Evolutionary conservation across 2,797 vertebrate species (phyloP).

Genomic region (Lithobates pipiens): DNA sequence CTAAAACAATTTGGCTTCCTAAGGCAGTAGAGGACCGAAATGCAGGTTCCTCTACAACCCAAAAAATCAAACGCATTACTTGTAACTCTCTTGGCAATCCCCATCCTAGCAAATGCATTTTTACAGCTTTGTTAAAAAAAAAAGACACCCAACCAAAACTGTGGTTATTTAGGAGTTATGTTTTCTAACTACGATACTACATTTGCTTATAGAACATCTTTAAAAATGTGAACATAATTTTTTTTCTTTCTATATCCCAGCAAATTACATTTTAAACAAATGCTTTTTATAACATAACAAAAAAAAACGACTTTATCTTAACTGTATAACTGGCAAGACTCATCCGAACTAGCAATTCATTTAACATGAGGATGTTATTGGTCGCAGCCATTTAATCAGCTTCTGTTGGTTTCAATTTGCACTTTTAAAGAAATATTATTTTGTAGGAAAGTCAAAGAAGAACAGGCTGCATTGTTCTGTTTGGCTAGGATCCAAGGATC

Average conservation of each 20-base stretch:
- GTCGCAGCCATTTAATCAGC: constrained; percentile 30
- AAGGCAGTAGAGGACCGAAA: too few relatives aligned
- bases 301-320: not conserved
- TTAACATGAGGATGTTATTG: constrained; percentile 13
- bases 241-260: not conserved
- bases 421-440: constrained; percentile 48
- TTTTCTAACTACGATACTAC: too few relatives aligned
- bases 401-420: constrained; percentile 39
- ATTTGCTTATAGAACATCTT: not conserved
- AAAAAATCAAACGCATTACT: too few relatives aligned
- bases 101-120: not conserved
- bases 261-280: constrained; percentile 24
- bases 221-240: not conserved
- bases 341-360: constrained; percentile 27
- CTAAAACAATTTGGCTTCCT: too few relatives aligned
- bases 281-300: not conserved
- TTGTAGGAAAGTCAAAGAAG: constrained; percentile 11
- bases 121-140: not conserved
- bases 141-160: too few relatives aligned
- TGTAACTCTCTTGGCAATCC: too few relatives aligned
- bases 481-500: constrained; percentile 27
- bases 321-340: constrained; percentile 2
- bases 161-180: too few relatives aligned
- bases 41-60: too few relatives aligned
- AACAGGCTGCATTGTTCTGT: constrained; percentile 6